phyloP scores from a whole-genome alignment of 2,888 invertebrate genomes.

The Dorcus parallelipipedus region DNA sequence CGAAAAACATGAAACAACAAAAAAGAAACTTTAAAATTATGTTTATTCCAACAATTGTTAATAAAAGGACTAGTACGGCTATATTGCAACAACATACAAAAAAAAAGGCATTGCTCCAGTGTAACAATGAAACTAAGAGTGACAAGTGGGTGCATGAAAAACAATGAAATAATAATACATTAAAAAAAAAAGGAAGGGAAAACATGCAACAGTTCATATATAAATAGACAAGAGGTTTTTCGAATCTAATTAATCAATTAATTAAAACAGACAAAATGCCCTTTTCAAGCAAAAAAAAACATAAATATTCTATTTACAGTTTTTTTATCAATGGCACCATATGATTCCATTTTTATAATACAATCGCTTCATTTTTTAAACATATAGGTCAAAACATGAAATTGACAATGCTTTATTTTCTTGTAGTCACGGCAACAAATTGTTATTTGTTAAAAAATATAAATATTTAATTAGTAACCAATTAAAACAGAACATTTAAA shows the following conservation, averaged over 20 bases:
- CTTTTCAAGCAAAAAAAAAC: conserved; percentile 34
- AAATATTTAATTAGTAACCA: neutral
- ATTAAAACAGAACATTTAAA: too few species aligned
- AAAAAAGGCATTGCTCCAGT: conserved; percentile 8
- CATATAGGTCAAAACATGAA: conserved; percentile 18
- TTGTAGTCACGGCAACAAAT: conserved; percentile 15
- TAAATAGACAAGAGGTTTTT: conserved; percentile 14
- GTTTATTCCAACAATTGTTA: too few species aligned
- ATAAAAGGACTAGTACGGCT: conserved; percentile 30
- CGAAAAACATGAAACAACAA: conserved; percentile 8
- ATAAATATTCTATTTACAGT: conserved; percentile 31
- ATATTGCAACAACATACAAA: conserved; percentile 30
- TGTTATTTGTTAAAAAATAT: neutral
- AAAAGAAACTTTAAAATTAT: conserved; percentile 3
- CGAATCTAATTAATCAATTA: conserved; percentile 25
- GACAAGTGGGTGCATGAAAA: conserved; percentile 12
- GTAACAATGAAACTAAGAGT: conserved; percentile 8
- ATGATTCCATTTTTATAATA: conserved; percentile 38
- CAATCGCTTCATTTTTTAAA: conserved; percentile 1
- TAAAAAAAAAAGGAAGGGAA: conserved; percentile 3
- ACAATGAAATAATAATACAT: conserved; percentile 4
- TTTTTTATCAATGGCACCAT: conserved; percentile 40
- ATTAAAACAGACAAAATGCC: conserved; percentile 33
- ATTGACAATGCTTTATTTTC: conserved; percentile 16
- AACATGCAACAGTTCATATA: conserved; percentile 16